Percentiles rank a stretch among this genome's conserved stretches.
phyloP scores from a whole-genome alignment of 2,113 vertebrate genomes.

The Brachypodius melanocephalos region DNA sequence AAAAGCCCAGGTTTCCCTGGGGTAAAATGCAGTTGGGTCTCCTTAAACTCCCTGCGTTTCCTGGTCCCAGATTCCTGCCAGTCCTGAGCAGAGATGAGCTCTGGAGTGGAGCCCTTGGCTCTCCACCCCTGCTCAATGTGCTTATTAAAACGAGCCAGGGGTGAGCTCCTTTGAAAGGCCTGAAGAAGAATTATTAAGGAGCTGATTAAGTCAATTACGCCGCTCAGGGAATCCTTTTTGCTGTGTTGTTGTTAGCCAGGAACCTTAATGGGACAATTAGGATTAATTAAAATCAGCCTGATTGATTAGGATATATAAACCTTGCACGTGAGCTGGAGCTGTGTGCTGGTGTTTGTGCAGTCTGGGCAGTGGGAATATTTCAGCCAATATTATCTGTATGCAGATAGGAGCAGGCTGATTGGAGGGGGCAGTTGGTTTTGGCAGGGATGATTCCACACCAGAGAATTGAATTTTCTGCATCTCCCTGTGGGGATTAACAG shows the following conservation, averaged over 20 bases:
- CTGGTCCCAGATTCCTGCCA: background rate
- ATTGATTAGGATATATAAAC: conserved; percentile 60
- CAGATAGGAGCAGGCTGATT: background rate
- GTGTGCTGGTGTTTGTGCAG: background rate
- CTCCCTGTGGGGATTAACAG: background rate
- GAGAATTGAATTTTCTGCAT: background rate
- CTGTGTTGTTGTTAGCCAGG: conserved; percentile 50
- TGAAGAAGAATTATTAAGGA: conserved; percentile 62
- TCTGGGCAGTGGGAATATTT: background rate
- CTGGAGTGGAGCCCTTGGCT: background rate
- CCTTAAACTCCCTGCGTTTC: background rate
- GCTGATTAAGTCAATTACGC: conserved; percentile 64
- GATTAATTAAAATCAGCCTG: conserved; percentile 68
- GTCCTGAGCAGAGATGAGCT: background rate
- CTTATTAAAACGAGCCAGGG: conserved; percentile 57
- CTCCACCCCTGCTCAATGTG: conserved; percentile 11
- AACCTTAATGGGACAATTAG: conserved; percentile 64
- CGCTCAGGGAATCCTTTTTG: conserved; percentile 51
- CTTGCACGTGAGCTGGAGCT: background rate
- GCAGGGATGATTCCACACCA: background rate
- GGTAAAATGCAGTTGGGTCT: background rate
- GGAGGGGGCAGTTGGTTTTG: background rate
- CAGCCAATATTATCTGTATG: background rate
- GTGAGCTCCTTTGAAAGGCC: conserved; percentile 46
- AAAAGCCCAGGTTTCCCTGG: background rate